Evolutionary conservation across 1,140 invertebrate genomes (phyloP), one percentile per base, ranked within the genome.

Genomic region (Penaeus chinensis): DNA sequence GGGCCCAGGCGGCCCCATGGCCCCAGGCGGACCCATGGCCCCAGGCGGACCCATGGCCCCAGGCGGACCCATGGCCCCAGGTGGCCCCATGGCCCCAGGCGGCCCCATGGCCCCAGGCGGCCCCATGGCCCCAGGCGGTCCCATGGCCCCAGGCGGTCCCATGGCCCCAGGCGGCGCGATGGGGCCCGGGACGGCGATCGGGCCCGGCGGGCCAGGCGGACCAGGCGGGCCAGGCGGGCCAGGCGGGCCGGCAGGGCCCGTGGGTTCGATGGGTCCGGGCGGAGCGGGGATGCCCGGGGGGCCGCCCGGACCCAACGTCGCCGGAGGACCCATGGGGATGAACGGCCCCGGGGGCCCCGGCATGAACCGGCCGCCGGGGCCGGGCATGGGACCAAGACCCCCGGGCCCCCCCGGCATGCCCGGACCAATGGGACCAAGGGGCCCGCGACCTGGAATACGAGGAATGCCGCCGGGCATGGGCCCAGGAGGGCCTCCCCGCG

Each of bases 401-500:
- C 69, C 69, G 69, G 37, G 69, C 24, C 69, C 69, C 37, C 69
- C 69, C 37, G 85, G 85, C 47, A 47, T 47, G 62, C 47, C 61
- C 32, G 85, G 85, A 65, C 79, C 79, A 69, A 82, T 82, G 79
- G 79, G 79, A 37, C 85, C 85, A 5, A 82, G 85, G 78, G 63
- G 63, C 62, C 47, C 47, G 47, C 47, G 47, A 47, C 47, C 47
- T 4, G 47, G 47, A 47, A 47, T 47, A 47, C 47, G 47, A 47
- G 47, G 47, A 47, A 47, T 47, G 47, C 47, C 47, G 47, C 47
- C 47, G 47, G 85, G 85, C 60, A 82, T 82, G 32, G 42, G 85
- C 20, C 85, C 85, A 27, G 85, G 69, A 32, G 69, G 85, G 24
- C 85, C 85, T n/a, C 85, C 85, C 22, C 63, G 85, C 81, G 85